Evolutionary conservation across 64 coral and sea anemone species (phyloP).

Genomic region (Astreopora myriophthalma): DNA sequence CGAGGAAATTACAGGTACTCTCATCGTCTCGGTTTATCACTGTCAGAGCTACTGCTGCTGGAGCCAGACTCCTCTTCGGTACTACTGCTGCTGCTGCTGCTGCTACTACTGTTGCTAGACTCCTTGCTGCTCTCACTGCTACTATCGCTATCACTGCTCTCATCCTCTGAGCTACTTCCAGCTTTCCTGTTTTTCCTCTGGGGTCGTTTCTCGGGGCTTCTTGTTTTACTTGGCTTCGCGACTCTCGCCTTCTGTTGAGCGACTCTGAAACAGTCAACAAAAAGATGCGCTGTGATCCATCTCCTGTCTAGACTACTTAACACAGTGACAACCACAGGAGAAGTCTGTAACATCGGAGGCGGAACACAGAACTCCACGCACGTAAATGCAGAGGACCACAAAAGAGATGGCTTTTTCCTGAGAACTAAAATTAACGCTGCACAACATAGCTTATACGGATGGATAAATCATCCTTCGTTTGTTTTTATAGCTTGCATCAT

Average conservation of each 20-base stretch:
- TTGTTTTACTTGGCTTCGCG: background rate
- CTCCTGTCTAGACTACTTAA: no score
- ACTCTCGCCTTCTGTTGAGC: background rate
- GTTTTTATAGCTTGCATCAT: no score
- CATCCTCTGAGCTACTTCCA: conserved; percentile 5
- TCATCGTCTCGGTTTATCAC: conserved; percentile 12
- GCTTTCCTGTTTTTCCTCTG: background rate
- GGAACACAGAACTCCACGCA: no score
- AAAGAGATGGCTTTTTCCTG: no score
- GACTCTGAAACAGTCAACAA: background rate
- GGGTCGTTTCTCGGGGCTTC: background rate
- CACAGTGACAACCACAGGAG: no score
- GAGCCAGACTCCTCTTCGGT: conserved; percentile 27
- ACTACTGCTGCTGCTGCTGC: background rate
- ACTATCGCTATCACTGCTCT: background rate
- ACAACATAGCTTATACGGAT: no score
- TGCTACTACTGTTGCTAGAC: no score
- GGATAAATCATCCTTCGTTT: no score
- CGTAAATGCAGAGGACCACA: no score
- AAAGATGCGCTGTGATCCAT: background rate
- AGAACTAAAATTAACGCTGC: no score
- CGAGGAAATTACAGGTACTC: background rate
- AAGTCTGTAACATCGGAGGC: no score
- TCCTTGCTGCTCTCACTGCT: background rate
- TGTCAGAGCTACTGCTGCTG: background rate